These are phyloP conservation scores for Campaea margaritaria DNA, from an alignment of 2,888 invertebrate genomes.

Conservation along the genomic window DNA sequence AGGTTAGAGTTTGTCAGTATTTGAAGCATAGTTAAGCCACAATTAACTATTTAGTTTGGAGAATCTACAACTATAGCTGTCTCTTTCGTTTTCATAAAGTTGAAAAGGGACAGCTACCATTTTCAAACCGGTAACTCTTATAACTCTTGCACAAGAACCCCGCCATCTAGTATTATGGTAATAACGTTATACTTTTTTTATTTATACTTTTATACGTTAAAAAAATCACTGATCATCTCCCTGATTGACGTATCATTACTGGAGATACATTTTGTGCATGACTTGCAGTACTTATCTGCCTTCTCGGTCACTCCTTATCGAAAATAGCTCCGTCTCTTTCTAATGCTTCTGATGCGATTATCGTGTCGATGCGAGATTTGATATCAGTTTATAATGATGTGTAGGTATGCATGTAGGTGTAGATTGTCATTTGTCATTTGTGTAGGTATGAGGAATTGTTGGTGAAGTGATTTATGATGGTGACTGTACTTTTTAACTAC, in stretches of 20 bases:
- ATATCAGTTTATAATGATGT: constrained; percentile 36
- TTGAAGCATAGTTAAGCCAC: neutral
- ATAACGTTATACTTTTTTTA: no score
- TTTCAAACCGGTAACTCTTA: no score
- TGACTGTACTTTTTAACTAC: neutral
- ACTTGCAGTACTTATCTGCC: constrained; percentile 47
- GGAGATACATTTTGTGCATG: constrained; percentile 52
- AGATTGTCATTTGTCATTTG: constrained; percentile 29
- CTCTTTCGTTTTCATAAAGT: no score
- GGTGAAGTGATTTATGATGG: constrained; percentile 44
- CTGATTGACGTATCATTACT: constrained; percentile 69
- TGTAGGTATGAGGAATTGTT: constrained; percentile 26
- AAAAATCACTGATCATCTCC: constrained; percentile 41
- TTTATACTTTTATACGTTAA: no score
- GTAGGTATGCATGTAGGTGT: constrained; percentile 17
- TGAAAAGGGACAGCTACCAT: no score
- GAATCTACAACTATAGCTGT: no score
- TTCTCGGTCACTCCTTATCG: constrained; percentile 43
- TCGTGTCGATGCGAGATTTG: constrained; percentile 47
- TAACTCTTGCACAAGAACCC: no score
- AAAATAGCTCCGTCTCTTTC: constrained; percentile 33
- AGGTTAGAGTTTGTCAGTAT: no score
- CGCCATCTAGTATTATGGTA: no score
- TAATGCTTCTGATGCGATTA: constrained; percentile 51
- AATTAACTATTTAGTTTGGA: no score